Base-by-base conservation (phyloP, 2,888 invertebrate species). In the Melitaea athalia region DNA sequence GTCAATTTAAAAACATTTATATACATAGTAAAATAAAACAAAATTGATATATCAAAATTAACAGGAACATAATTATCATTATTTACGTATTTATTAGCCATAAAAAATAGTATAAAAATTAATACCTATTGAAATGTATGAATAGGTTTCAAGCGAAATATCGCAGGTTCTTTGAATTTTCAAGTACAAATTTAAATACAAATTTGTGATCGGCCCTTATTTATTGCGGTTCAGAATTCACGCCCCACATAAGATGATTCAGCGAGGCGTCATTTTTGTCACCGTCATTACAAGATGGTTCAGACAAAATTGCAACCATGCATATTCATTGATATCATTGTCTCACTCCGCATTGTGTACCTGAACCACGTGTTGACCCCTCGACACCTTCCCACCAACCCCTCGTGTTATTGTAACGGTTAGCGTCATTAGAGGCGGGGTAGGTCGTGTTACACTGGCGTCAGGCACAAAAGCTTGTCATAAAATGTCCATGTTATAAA, bases 241-340 rank as follows among this genome's bases (percentile, higher is more conserved):
- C 14, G n/a, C 8, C 14, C 10, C n/a, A 11, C n/a, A 14, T 38
- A n/a, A 14, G 55, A 14, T 38, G 33, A 55, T 55, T 38, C 61
- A 67, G 71, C 64, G 60, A 42, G 79, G 79, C 82, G 86, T 87
- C 89, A 91, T 90, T 89, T 91, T 87, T 84, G 89, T 88, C 87
- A 86, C 86, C 89, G 89, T 90, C 89, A 90, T 89, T 86, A 88
- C 86, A 84, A 85, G 86, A 85, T 82, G 84, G 85, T 84, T 83
- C 85, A 85, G 84, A 79, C 87, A 88, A 89, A 91, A 91, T 91
- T 91, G 91, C 91, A 86, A 77, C 81, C 87, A 90, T 91, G 86
- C 88, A 91, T 91, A 91, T 92, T 91, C 91, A 91, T 82, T 81
- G 77, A 75, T 79, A 81, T 80, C 80, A 91, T 91, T 92, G 91